Conservation (phyloP, 1,140 invertebrate species). For the Drosophila repleta region DNA sequence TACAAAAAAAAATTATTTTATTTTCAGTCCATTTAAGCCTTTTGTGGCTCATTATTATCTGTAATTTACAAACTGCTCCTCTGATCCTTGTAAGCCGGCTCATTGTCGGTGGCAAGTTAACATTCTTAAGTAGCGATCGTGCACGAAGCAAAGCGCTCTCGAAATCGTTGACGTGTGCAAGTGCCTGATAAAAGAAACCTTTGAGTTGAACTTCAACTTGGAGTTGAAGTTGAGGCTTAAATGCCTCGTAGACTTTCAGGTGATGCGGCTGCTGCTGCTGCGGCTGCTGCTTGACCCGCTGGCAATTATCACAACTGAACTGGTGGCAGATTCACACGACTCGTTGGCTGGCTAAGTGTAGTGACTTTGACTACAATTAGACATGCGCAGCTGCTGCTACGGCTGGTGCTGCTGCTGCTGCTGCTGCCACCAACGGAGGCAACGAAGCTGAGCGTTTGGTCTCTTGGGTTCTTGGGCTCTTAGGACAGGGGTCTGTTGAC, state of each 20-base stretch:
- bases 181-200: constrained; percentile 42
- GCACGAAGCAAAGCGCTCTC: constrained; percentile 38
- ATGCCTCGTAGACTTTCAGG: constrained; percentile 17
- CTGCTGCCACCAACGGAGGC: constrained; percentile 45
- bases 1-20: no score
- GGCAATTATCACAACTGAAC: constrained; percentile 72
- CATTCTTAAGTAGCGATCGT: constrained; percentile 43
- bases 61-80: not conserved
- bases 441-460: not conserved
- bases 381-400: constrained; percentile 68
- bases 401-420: no score
- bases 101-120: constrained; percentile 38
- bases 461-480: constrained; percentile 21
- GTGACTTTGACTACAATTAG: constrained; percentile 76
- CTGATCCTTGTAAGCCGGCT: constrained; percentile 29
- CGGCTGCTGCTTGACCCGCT: constrained; percentile 59
- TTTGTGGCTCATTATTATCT: constrained; percentile 1
- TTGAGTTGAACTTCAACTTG: constrained; percentile 19
- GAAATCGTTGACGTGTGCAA: constrained; percentile 29
- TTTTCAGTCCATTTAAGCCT: not conserved
- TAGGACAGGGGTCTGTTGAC: constrained; percentile 37
- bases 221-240: constrained; percentile 17
- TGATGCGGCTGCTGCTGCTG: constrained; percentile 25
- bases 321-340: constrained; percentile 75
- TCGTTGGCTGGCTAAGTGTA: constrained; percentile 44